Percentiles rank a stretch among this genome's conserved stretches.
These are phyloP conservation scores for Xiphorhynchus erythropygius DNA, from an alignment of 2,797 vertebrate species.

Conservation along the genomic window DNA sequence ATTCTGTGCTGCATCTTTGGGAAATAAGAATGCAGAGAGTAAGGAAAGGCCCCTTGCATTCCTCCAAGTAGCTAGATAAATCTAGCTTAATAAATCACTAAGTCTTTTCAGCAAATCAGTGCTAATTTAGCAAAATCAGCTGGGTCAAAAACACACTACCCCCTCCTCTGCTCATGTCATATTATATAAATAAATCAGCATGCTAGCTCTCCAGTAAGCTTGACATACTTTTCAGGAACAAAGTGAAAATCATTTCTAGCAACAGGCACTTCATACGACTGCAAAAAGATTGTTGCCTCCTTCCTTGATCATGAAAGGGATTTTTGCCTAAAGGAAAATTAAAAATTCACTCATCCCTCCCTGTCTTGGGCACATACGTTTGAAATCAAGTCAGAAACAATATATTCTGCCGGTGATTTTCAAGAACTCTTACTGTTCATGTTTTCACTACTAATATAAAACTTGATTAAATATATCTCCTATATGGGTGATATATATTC, in stretches of 20 bases:
- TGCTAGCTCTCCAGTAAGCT: slow-evolving; percentile 16
- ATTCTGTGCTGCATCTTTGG: neutral
- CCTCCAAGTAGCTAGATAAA: neutral
- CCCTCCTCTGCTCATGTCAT: neutral
- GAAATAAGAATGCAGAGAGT: neutral
- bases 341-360: neutral
- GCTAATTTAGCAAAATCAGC: neutral
- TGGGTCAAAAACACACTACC: neutral
- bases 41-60: slow-evolving; percentile 1
- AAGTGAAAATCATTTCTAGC: slow-evolving; percentile 30
- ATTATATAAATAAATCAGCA: neutral
- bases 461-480: neutral
- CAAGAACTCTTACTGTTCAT: neutral
- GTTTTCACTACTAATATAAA: neutral
- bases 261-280: neutral
- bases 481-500: neutral
- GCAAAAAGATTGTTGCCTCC: neutral
- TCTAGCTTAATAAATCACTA: neutral
- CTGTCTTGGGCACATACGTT: neutral
- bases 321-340: slow-evolving; percentile 17
- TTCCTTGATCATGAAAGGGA: neutral
- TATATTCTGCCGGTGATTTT: neutral
- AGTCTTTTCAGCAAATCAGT: neutral
- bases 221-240: slow-evolving; percentile 54
- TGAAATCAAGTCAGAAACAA: neutral